Evolutionary conservation across 2,113 vertebrate genomes (phyloP), one percentile per base, ranked within the genome.

Genomic region (Trinectes maculatus): DNA sequence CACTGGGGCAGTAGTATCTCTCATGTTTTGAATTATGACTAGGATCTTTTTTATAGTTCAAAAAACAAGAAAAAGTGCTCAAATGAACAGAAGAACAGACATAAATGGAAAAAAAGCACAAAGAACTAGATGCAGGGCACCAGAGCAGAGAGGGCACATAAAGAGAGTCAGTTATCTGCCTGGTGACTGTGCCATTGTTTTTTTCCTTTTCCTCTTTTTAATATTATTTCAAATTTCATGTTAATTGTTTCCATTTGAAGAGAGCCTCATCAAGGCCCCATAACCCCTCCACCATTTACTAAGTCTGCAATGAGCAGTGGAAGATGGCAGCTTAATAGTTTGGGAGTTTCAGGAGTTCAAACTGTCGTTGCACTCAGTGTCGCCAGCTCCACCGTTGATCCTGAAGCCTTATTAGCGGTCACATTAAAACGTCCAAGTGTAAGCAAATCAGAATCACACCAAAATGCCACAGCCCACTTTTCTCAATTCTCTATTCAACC

Each of bases 101-200:
- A 43, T 73, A 25, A 86, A 70, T 69, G 37, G 18, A 77, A 68
- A 31, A 43, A 87, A 68, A 88, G 77, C 74, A 78, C 61, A 69
- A 60, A 63, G 25, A 71, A 63, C 69, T 22, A 63, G 71, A 65
- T 74, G 74, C 62, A 66, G 84, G 74, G 58, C 71, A 78, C 81
- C 71, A 62, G 75, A 84, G 80, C 83, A 90, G 81, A 91, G 87
- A 89, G 89, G 89, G 84, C 88, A 91, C 87, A 92, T 91, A 47
- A 71, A 85, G 52, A 71, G 67, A 88, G 74, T 84, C 75, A 82
- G 78, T 79, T 83, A 55, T 85, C 82, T 71, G 58, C 79, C 49
- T 68, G 66, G 59, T 43, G 22, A 49, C 75, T 47, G 60, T 71
- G 65, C 61, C 55, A 59, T 59, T 49, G 51, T 51, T 21, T n/a